These are phyloP conservation scores for Apis florea DNA, from an alignment of 1,140 invertebrate genomes.

Conservation along the genomic window DNA sequence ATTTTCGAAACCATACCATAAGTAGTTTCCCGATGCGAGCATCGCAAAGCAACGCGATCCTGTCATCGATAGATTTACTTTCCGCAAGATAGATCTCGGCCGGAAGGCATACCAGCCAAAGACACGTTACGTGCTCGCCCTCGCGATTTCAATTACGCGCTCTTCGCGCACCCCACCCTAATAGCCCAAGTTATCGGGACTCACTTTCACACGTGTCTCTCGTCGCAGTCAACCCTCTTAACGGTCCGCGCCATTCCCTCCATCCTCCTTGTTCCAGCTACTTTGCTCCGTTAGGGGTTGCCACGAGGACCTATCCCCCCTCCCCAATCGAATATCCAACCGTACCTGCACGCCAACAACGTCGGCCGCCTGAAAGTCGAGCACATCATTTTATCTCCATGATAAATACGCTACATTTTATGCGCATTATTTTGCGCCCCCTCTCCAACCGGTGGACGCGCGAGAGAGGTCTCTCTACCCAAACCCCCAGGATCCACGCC, in stretches of 20 bases:
- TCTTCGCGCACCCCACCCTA: not conserved
- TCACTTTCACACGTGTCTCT: constrained; percentile 38
- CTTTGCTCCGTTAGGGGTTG: not conserved
- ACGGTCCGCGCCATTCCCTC: not conserved
- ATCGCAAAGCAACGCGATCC: not conserved
- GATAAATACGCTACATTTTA: constrained; percentile 81
- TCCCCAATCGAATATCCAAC: constrained; percentile 44
- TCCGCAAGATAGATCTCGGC: not conserved
- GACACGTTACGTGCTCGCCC: constrained; percentile 21
- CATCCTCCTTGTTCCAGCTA: not conserved
- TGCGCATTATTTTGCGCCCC: constrained; percentile 78
- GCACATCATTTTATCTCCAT: constrained; percentile 80
- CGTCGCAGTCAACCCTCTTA: no score
- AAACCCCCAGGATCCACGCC: constrained; percentile 50
- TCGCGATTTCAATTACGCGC: constrained; percentile 43
- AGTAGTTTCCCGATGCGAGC: no score
- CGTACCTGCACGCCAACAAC: constrained; percentile 68
- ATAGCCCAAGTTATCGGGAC: constrained; percentile 45
- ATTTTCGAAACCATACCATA: no score
- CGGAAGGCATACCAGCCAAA: not conserved
- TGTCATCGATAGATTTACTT: not conserved
- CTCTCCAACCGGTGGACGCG: constrained; percentile 32
- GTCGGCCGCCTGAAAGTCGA: constrained; percentile 75
- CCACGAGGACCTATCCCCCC: not conserved
- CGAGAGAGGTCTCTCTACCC: constrained; percentile 47